These are phyloP conservation scores for Trogon surrucura DNA, from an alignment of 2,113 vertebrate genomes.

Conservation along the genomic window DNA sequence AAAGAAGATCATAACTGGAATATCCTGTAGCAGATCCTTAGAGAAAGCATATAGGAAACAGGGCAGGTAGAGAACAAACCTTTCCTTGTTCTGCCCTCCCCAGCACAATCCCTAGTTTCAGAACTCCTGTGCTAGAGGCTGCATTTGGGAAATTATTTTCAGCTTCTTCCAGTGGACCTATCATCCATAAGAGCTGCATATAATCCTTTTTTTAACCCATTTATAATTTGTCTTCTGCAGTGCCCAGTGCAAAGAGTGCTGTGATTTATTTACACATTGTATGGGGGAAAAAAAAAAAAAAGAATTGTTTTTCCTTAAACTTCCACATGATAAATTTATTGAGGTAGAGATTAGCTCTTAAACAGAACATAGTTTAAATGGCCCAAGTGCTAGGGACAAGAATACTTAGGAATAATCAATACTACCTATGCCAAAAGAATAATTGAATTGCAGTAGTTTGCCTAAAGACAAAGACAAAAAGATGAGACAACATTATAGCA, in stretches of 20 bases:
- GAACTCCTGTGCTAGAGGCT: not conserved
- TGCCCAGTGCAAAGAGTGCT: not conserved
- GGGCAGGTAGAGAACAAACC: not conserved
- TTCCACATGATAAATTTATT: not conserved
- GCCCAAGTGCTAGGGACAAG: not conserved
- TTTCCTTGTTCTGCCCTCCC: not conserved
- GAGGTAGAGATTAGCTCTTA: not conserved
- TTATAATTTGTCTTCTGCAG: not conserved
- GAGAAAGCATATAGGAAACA: not conserved
- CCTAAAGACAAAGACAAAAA: slow-evolving; percentile 41
- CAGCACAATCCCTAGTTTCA: not conserved
- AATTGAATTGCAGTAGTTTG: slow-evolving; percentile 39
- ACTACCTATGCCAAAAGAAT: slow-evolving; percentile 41
- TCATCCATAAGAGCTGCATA: not conserved
- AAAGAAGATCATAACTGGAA: not conserved
- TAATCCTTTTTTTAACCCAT: not conserved
- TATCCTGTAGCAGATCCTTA: not conserved
- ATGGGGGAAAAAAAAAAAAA: not conserved
- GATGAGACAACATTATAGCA: not conserved
- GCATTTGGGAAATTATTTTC: not conserved
- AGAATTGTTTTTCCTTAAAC: not conserved
- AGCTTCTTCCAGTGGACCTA: not conserved
- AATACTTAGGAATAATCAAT: slow-evolving; percentile 49
- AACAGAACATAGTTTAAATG: not conserved
- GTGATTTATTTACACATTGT: not conserved